Evolutionary conservation across 1,140 invertebrate genomes (phyloP).

Genomic region (Lordiphosa stackelbergi): DNA sequence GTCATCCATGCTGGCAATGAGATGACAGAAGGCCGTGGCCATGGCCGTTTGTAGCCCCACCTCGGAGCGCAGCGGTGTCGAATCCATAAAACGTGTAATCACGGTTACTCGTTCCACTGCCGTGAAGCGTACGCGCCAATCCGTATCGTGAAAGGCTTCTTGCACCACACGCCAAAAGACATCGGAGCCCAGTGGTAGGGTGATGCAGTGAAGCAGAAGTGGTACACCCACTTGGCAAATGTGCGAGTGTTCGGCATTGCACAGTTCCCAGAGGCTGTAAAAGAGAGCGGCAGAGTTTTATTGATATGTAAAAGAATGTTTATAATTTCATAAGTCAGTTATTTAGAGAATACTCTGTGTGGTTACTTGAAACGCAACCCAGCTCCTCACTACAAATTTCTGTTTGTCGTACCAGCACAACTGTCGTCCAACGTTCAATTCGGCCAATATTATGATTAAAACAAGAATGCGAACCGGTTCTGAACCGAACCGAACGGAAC

Average conservation of each 20-base stretch:
- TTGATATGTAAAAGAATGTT: too few species aligned
- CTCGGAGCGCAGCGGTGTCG: conserved; percentile 89
- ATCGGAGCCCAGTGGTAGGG: conserved; percentile 93
- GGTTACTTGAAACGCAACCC: too few species aligned
- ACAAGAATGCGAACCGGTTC: too few species aligned
- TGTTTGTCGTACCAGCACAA: too few species aligned
- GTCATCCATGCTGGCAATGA: conserved; percentile 97
- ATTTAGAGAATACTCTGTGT: too few species aligned
- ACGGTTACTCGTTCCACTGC: conserved; percentile 96
- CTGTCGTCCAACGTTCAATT: too few species aligned
- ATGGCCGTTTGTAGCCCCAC: conserved; percentile 93
- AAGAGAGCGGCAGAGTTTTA: too few species aligned
- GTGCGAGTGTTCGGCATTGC: conserved; percentile 95
- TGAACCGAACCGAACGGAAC: too few species aligned
- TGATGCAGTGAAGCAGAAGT: conserved; percentile 95
- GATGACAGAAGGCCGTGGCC: conserved; percentile 97
- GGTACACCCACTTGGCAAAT: conserved; percentile 93
- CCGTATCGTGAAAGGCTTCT: conserved; percentile 92
- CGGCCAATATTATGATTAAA: too few species aligned
- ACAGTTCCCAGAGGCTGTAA: conserved; percentile 93
- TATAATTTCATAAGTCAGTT: too few species aligned
- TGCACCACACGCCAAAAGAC: conserved; percentile 97
- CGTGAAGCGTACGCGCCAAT: conserved; percentile 94
- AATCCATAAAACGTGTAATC: conserved; percentile 94
- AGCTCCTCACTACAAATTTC: too few species aligned